phyloP scores from a whole-genome alignment of 2,113 vertebrate species.

The Tursiops truncatus region DNA sequence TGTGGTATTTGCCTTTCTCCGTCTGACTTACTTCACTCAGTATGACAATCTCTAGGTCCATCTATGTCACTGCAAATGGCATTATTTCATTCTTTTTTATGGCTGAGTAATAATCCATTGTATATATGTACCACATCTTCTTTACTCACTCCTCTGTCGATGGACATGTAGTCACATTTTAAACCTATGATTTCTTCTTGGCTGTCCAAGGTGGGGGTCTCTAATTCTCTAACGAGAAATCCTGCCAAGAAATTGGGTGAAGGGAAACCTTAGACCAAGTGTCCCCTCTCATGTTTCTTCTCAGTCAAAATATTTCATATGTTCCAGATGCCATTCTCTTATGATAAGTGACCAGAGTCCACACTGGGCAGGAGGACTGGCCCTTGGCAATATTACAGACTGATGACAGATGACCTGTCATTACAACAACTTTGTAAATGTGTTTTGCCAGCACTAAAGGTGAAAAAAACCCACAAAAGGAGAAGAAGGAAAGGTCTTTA shows the following conservation, averaged over 20 bases:
- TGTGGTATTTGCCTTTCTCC: background rate
- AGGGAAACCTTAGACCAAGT: background rate
- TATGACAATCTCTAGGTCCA: background rate
- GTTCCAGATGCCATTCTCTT: background rate
- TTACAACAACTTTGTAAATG: constrained; percentile 59
- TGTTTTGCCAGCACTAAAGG: constrained; percentile 67
- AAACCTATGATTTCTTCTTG: background rate
- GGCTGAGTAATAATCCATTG: background rate
- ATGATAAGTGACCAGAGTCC: background rate
- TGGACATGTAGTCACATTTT: background rate
- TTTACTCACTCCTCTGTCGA: background rate
- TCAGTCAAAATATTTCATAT: background rate
- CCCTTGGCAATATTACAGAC: constrained; percentile 27
- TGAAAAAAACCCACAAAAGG: background rate
- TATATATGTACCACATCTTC: background rate
- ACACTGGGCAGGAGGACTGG: background rate
- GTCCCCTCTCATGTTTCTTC: background rate
- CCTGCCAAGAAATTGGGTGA: constrained; percentile 8
- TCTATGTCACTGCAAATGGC: background rate
- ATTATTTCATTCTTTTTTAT: background rate
- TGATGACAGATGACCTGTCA: constrained; percentile 64
- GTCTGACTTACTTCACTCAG: background rate
- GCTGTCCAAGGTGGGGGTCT: background rate
- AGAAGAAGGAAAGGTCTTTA: constrained; percentile 66
- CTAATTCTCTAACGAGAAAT: background rate